These are phyloP conservation scores for Urocolius indicus DNA, from an alignment of 2,113 vertebrate species.

Conservation along the genomic window DNA sequence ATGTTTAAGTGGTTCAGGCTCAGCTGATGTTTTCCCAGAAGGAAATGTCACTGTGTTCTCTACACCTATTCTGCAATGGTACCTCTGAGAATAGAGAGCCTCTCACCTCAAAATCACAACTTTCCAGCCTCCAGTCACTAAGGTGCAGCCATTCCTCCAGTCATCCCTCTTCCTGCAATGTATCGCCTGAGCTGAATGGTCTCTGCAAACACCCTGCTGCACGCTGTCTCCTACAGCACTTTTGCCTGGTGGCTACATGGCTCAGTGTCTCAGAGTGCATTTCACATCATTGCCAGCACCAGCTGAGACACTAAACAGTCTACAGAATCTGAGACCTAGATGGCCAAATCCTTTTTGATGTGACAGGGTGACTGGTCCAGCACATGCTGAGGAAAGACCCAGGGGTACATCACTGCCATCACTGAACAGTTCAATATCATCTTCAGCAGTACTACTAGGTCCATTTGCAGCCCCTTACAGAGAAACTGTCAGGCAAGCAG, in stretches of 20 bases:
- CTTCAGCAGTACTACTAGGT: background rate
- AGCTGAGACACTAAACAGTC: background rate
- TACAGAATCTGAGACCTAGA: background rate
- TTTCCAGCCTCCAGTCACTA: background rate
- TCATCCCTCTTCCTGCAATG: background rate
- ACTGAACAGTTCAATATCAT: background rate
- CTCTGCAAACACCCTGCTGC: background rate
- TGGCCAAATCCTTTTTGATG: background rate
- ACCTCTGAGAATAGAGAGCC: background rate
- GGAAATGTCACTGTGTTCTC: background rate
- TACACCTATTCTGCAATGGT: background rate
- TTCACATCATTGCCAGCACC: background rate
- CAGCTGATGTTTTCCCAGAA: background rate
- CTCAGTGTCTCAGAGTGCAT: background rate
- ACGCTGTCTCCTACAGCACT: background rate
- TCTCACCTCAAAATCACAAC: background rate
- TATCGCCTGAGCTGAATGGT: background rate
- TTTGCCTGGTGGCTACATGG: rapidly evolving
- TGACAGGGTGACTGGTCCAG: background rate
- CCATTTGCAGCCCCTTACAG: background rate
- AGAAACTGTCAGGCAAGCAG: background rate
- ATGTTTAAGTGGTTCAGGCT: background rate
- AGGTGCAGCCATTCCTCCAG: background rate
- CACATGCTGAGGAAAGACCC: background rate
- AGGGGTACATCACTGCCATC: background rate